Evolutionary conservation across 1,140 invertebrate genomes (phyloP).

Genomic region (Pinna nobilis): DNA sequence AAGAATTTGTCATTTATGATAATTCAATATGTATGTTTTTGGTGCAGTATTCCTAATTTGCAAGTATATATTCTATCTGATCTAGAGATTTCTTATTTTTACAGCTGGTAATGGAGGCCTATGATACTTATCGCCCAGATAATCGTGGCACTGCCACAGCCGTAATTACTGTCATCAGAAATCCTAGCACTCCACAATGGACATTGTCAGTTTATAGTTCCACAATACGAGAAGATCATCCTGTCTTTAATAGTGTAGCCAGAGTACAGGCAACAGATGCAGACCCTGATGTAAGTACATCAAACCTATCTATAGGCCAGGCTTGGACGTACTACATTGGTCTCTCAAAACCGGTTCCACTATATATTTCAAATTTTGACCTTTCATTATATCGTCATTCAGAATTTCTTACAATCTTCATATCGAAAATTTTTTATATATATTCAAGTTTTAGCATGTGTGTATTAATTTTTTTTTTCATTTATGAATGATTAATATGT

Average conservation of each 20-base stretch:
- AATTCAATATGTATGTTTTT: too few species aligned
- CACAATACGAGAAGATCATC: constrained; percentile 87
- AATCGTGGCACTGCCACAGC: constrained; percentile 90
- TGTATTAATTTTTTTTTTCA: too few species aligned
- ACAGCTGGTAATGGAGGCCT: constrained; percentile 85
- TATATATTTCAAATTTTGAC: too few species aligned
- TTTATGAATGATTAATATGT: too few species aligned
- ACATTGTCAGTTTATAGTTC: constrained; percentile 83
- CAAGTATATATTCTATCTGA: too few species aligned
- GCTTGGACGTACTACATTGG: neutral
- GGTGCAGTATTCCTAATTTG: too few species aligned
- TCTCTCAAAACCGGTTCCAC: too few species aligned
- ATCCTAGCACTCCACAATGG: constrained; percentile 89
- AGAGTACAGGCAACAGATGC: constrained; percentile 79
- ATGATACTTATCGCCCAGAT: constrained; percentile 88
- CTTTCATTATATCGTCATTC: too few species aligned
- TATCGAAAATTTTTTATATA: too few species aligned
- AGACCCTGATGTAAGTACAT: constrained; percentile 46
- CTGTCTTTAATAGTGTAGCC: constrained; percentile 84
- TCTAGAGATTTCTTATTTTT: constrained; percentile 8
- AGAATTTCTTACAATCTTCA: too few species aligned
- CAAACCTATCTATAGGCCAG: neutral
- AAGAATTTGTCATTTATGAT: too few species aligned
- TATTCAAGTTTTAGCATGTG: too few species aligned
- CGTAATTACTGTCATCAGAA: constrained; percentile 82